Percentiles rank a stretch among this genome's conserved stretches.
These are phyloP conservation scores for Acromyrmex heyeri DNA, from an alignment of 1,140 invertebrate genomes.

Conservation along the genomic window DNA sequence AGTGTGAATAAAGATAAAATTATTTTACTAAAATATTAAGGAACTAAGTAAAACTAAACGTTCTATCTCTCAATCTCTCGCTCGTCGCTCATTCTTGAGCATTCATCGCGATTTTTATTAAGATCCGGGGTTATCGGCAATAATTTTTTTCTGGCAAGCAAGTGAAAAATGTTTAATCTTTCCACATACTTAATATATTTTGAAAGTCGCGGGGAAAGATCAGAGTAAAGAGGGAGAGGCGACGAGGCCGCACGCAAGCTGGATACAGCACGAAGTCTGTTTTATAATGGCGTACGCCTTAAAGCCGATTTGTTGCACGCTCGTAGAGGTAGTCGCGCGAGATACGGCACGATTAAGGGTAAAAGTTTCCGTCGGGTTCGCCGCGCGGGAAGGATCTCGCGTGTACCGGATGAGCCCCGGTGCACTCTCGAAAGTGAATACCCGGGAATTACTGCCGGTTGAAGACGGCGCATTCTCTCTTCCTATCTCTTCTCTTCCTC, in stretches of 20 bases:
- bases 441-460: constrained; percentile 43
- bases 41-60: neutral
- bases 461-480: constrained; percentile 26
- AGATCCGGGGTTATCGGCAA: constrained; percentile 29
- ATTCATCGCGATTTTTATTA: constrained; percentile 32
- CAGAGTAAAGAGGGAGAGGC: neutral
- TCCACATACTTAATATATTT: constrained; percentile 49
- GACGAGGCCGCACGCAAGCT: constrained; percentile 29
- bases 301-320: constrained; percentile 74
- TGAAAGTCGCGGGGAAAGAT: constrained; percentile 50
- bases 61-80: constrained; percentile 35
- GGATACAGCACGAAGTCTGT: constrained; percentile 67
- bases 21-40: neutral
- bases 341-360: constrained; percentile 74
- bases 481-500: neutral
- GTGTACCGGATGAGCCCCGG: constrained; percentile 24
- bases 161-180: constrained; percentile 31
- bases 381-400: constrained; percentile 53
- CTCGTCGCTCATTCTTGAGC: neutral
- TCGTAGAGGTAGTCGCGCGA: constrained; percentile 65
- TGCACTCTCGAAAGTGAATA: constrained; percentile 59
- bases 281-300: constrained; percentile 70
- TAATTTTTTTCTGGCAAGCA: constrained; percentile 10
- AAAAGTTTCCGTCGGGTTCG: constrained; percentile 64
- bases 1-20: constrained; percentile 9